These are phyloP conservation scores for Gulo gulo DNA, from an alignment of 2,113 vertebrate genomes.

Conservation along the genomic window DNA sequence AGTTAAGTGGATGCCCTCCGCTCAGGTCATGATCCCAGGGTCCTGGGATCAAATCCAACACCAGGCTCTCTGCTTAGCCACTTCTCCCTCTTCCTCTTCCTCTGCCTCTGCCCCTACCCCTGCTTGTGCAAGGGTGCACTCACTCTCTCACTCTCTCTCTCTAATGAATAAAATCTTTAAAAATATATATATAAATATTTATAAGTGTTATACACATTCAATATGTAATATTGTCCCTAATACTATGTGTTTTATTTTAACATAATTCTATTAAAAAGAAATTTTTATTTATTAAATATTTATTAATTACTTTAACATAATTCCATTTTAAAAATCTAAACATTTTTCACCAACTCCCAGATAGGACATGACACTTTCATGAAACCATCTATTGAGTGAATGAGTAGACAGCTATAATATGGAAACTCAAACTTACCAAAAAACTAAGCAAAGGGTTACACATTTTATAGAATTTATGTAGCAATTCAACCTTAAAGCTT, in stretches of 20 bases:
- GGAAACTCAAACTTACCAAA: not conserved
- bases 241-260: not conserved
- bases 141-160: not conserved
- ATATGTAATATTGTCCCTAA: not conserved
- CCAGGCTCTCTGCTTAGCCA: not conserved
- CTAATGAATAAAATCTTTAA: no score
- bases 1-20: not conserved
- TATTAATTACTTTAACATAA: not conserved
- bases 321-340: not conserved
- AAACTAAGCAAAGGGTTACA: not conserved
- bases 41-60: not conserved
- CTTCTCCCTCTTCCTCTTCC: not conserved
- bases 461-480: not conserved
- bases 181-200: not conserved
- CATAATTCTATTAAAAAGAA: not conserved
- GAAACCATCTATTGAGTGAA: not conserved
- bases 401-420: not conserved
- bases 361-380: not conserved
- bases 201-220: not conserved
- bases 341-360: not conserved
- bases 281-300: not conserved
- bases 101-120: no score
- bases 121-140: no score
- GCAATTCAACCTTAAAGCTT: conserved; percentile 14
- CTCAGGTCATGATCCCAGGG: not conserved